Conservation (phyloP, 2,888 invertebrate genomes). For the Euclidia mi region DNA sequence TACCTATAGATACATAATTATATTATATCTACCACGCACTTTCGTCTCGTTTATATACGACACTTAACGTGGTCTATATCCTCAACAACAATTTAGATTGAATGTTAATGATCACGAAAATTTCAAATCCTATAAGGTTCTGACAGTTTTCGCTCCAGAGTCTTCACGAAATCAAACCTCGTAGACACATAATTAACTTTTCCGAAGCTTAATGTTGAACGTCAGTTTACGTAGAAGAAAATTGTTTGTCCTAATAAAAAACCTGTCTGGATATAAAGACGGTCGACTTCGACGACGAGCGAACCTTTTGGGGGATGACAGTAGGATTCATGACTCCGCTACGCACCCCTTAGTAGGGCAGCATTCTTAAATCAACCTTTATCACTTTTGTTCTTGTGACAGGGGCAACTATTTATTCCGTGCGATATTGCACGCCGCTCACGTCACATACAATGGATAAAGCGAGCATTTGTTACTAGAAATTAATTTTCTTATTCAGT, state of each 20-base stretch:
- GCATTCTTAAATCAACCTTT: slow-evolving; percentile 22
- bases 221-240: neutral
- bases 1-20: no score
- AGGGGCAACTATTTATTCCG: slow-evolving; percentile 14
- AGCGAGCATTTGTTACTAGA: no score
- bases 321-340: slow-evolving; percentile 10
- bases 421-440: neutral
- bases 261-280: neutral
- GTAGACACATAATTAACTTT: neutral
- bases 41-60: no score
- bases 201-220: neutral
- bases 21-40: no score
- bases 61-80: no score
- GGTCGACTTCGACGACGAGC: neutral
- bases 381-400: slow-evolving; percentile 22
- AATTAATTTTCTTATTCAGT: no score
- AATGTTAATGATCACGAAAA: no score
- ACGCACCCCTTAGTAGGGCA: slow-evolving; percentile 4
- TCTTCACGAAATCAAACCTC: neutral
- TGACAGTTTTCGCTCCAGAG: no score
- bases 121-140: no score
- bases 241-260: slow-evolving; percentile 3
- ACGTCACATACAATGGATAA: slow-evolving; percentile 8
- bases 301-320: slow-evolving; percentile 9
- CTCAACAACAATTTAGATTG: no score